These are phyloP conservation scores for Cyrtodaria siliqua DNA, from an alignment of 2,888 invertebrate genomes.

Conservation along the genomic window DNA sequence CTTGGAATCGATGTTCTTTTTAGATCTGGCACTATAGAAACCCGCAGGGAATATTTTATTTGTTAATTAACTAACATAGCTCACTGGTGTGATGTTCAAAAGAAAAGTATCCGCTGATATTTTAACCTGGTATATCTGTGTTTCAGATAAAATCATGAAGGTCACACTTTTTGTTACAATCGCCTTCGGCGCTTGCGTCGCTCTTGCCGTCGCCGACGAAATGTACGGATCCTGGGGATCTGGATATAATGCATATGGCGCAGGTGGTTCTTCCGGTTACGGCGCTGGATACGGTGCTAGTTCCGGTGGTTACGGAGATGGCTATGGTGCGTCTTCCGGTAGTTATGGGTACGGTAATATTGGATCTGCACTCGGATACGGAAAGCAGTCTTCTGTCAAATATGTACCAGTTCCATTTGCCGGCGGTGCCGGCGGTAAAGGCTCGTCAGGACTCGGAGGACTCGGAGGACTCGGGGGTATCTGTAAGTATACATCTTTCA, in stretches of 20 bases:
- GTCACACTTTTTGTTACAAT: slow-evolving; percentile 25
- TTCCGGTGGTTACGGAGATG: too few species aligned
- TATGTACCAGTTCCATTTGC: background rate
- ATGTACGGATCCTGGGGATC: too few species aligned
- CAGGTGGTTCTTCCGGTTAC: background rate
- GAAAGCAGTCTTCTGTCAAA: too few species aligned
- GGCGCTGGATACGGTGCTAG: slow-evolving; percentile 9
- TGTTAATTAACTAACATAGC: too few species aligned
- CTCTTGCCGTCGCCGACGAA: slow-evolving; percentile 31
- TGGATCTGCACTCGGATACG: background rate
- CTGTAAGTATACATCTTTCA: slow-evolving; percentile 19
- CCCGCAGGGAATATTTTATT: too few species aligned
- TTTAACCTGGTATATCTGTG: too few species aligned
- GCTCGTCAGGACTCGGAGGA: slow-evolving; percentile 4
- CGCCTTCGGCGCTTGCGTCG: slow-evolving; percentile 37
- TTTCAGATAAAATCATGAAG: slow-evolving; percentile 23
- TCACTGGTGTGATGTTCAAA: too few species aligned
- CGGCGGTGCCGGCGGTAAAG: background rate
- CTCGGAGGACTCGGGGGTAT: too few species aligned
- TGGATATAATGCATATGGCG: slow-evolving; percentile 10
- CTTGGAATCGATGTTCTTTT: too few species aligned
- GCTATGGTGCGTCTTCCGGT: background rate
- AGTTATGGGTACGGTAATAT: too few species aligned
- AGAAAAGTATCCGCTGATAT: too few species aligned
- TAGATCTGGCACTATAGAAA: too few species aligned